Evolutionary conservation across 2,113 vertebrate species (phyloP).

Genomic region (Cebus imitator): DNA sequence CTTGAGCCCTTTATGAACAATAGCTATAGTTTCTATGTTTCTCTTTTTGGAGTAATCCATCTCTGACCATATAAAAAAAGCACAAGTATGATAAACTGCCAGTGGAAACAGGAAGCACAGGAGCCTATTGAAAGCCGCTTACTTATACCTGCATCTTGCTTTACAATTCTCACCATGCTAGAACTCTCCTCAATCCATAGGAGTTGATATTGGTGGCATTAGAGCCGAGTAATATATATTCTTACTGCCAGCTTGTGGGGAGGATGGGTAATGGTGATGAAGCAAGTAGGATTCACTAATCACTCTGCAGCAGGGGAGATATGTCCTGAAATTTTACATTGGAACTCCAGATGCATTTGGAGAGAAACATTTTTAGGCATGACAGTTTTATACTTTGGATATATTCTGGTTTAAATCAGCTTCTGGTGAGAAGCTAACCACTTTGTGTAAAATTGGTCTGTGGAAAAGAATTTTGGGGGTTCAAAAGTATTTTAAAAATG

Average conservation of each 20-base stretch:
- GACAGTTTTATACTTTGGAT: neutral
- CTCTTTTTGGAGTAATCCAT: neutral
- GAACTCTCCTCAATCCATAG: neutral
- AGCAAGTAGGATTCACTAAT: neutral
- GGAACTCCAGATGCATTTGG: neutral
- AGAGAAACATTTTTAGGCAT: neutral
- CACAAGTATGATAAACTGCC: neutral
- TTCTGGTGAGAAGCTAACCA: neutral
- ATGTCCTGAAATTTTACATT: neutral
- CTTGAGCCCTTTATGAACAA: neutral
- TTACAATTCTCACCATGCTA: neutral
- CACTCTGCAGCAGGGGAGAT: neutral
- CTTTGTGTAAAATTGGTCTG: neutral
- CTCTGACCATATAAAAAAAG: neutral
- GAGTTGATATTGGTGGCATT: neutral
- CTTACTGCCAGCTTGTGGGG: neutral
- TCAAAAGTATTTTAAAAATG: conserved; percentile 32
- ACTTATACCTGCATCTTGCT: neutral
- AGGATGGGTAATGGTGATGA: neutral
- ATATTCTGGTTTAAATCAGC: neutral
- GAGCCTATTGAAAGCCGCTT: neutral
- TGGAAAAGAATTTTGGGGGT: conserved; percentile 18
- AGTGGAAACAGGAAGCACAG: neutral
- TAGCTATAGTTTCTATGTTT: neutral
- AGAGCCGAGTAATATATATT: neutral